These are phyloP conservation scores for Dicranocentrus wangi DNA, from an alignment of 2,888 invertebrate genomes.

Conservation along the genomic window DNA sequence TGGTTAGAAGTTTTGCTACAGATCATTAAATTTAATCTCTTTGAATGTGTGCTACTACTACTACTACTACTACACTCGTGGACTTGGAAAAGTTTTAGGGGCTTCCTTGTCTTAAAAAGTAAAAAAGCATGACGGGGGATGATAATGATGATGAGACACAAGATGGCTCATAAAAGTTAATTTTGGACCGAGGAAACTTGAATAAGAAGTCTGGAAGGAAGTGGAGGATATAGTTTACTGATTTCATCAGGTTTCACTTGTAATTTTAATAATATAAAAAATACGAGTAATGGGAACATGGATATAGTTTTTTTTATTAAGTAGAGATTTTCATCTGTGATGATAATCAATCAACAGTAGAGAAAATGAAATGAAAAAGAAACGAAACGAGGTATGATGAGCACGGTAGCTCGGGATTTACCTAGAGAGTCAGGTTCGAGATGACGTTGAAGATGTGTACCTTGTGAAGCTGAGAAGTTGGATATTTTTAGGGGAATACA, in stretches of 20 bases:
- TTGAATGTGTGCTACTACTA: conserved; percentile 42
- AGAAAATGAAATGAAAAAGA: neutral
- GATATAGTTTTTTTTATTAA: conserved; percentile 31
- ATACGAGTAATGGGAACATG: neutral
- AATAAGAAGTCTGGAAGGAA: neutral
- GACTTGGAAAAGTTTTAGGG: conserved; percentile 7
- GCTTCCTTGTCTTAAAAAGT: conserved; percentile 28
- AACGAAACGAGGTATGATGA: conserved; percentile 16
- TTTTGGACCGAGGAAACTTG: conserved; percentile 32
- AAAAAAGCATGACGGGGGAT: conserved; percentile 28
- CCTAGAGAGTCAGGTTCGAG: neutral
- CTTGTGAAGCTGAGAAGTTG: too few species aligned
- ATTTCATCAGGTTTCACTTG: too few species aligned
- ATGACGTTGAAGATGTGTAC: too few species aligned
- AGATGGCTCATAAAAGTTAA: conserved; percentile 64
- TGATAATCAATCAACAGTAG: conserved; percentile 51
- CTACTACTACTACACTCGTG: conserved; percentile 24
- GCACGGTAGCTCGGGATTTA: conserved; percentile 2
- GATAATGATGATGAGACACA: conserved; percentile 63
- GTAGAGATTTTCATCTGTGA: conserved; percentile 41
- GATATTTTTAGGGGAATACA: neutral
- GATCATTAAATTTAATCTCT: conserved; percentile 58
- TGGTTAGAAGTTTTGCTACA: conserved; percentile 31
- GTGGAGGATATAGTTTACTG: neutral
- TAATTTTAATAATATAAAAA: conserved; percentile 20